These are phyloP conservation scores for Diorhabda carinulata DNA, from an alignment of 1,140 invertebrate genomes.

Conservation along the genomic window DNA sequence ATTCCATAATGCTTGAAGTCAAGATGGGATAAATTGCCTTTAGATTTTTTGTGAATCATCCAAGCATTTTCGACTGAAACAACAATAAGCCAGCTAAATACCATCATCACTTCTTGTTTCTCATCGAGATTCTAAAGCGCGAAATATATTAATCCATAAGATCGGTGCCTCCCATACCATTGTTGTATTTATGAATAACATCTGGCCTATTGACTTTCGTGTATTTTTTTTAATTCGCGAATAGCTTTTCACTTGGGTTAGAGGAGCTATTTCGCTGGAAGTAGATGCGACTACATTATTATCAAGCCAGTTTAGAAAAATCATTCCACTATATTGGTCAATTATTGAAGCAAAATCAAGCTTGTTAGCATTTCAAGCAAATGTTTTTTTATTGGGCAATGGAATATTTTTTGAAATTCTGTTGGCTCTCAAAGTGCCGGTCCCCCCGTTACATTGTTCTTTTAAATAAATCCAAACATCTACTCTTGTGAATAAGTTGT, in stretches of 20 bases:
- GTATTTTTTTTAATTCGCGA: slow-evolving; percentile 33
- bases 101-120: slow-evolving; percentile 46
- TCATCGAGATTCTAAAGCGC: slow-evolving; percentile 41
- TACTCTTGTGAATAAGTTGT: too few relatives aligned
- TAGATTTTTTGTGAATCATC: slow-evolving; percentile 33
- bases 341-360: too few relatives aligned
- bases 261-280: too few relatives aligned
- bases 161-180: slow-evolving; percentile 43
- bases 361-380: too few relatives aligned
- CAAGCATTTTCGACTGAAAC: slow-evolving; percentile 43
- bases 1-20: slow-evolving; percentile 29
- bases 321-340: too few relatives aligned
- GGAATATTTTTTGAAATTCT: too few relatives aligned
- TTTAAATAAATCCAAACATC: too few relatives aligned
- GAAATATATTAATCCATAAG: slow-evolving; percentile 44
- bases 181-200: slow-evolving; percentile 37
- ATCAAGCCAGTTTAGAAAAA: too few relatives aligned
- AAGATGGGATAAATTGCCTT: slow-evolving; percentile 27
- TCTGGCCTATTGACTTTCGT: slow-evolving; percentile 34
- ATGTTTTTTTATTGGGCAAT: too few relatives aligned
- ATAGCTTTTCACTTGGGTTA: slow-evolving; percentile 23
- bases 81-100: slow-evolving; percentile 40
- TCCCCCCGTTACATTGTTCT: too few relatives aligned
- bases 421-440: too few relatives aligned
- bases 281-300: too few relatives aligned